Evolutionary conservation across 2,888 invertebrate species (phyloP).

Genomic region (Melipona bicolor): DNA sequence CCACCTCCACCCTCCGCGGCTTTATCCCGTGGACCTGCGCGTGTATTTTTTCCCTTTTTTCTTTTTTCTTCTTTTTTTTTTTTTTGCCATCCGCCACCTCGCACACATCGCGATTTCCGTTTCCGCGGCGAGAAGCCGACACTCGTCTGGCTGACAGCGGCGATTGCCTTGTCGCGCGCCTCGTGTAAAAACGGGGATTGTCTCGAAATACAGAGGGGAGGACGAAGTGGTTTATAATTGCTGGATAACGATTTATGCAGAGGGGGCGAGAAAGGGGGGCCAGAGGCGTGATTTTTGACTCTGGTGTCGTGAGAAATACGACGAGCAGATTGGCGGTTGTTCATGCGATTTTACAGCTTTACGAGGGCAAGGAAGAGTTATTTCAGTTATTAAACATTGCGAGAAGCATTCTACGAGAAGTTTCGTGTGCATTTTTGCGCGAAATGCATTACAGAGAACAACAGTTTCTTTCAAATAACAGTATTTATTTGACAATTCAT

Average conservation of each 20-base stretch:
- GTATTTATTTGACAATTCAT: too few relatives aligned
- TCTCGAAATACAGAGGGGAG: neutral
- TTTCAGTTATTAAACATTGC: too few relatives aligned
- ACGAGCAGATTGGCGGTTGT: neutral
- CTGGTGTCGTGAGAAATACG: neutral
- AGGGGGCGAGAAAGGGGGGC: neutral
- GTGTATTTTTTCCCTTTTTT: constrained; percentile 6
- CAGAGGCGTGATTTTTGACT: neutral
- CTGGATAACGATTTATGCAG: neutral
- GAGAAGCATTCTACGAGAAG: too few relatives aligned
- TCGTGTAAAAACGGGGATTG: constrained; percentile 12
- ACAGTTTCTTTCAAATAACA: too few relatives aligned
- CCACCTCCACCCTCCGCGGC: neutral
- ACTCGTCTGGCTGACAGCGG: neutral
- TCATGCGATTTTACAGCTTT: too few relatives aligned
- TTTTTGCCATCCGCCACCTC: neutral
- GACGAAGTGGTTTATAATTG: constrained; percentile 4
- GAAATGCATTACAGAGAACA: too few relatives aligned
- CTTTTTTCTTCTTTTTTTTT: neutral
- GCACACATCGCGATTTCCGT: neutral
- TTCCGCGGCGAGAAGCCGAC: neutral
- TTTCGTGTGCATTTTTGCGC: too few relatives aligned
- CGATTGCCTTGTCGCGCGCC: neutral
- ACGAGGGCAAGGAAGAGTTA: too few relatives aligned
- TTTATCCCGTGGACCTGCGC: neutral